A percentile compares a stretch with the other conserved stretches of the same genome.
Evolutionary conservation across 2,888 invertebrate genomes (phyloP).

Genomic region (Drosophila tripunctata): DNA sequence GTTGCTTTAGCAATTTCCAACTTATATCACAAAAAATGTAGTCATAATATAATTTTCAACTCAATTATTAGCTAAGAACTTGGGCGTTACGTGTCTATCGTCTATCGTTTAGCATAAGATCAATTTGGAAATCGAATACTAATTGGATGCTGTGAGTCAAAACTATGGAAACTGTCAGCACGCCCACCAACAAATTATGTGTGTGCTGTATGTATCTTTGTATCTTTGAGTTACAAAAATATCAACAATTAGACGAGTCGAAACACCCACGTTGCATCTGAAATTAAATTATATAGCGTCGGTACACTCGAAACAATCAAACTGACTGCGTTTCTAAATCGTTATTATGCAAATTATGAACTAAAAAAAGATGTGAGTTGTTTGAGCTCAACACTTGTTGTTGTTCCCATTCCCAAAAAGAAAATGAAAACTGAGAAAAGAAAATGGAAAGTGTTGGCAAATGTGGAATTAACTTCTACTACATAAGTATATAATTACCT

Average conservation of each 20-base stretch:
- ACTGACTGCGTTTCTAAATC: slow-evolving; percentile 10
- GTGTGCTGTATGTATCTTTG: slow-evolving; percentile 42
- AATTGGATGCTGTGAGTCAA: slow-evolving; percentile 43
- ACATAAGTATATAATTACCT: slow-evolving; percentile 20
- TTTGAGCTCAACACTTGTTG: slow-evolving; percentile 16
- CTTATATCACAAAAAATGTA: slow-evolving; percentile 1
- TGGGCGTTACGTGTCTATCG: slow-evolving; percentile 28
- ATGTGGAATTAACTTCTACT: background rate
- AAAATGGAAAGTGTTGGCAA: slow-evolving; percentile 46
- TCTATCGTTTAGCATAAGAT: slow-evolving; percentile 51
- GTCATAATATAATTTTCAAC: slow-evolving; percentile 5
- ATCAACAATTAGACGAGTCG: slow-evolving; percentile 43
- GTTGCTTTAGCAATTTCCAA: slow-evolving; percentile 4
- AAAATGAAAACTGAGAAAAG: slow-evolving; percentile 16
- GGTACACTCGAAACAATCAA: slow-evolving; percentile 30
- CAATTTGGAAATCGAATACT: slow-evolving; percentile 28
- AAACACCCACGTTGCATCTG: slow-evolving; percentile 45
- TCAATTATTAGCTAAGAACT: background rate
- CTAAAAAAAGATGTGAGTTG: slow-evolving; percentile 53
- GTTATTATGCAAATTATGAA: slow-evolving; percentile 62
- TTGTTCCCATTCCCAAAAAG: slow-evolving; percentile 37
- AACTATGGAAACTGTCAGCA: slow-evolving; percentile 39
- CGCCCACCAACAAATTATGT: slow-evolving; percentile 50
- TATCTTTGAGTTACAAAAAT: slow-evolving; percentile 48
- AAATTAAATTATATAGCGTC: slow-evolving; percentile 51